Base-by-base conservation (phyloP, 2,113 vertebrate species). In the Mus musculus region DNA sequence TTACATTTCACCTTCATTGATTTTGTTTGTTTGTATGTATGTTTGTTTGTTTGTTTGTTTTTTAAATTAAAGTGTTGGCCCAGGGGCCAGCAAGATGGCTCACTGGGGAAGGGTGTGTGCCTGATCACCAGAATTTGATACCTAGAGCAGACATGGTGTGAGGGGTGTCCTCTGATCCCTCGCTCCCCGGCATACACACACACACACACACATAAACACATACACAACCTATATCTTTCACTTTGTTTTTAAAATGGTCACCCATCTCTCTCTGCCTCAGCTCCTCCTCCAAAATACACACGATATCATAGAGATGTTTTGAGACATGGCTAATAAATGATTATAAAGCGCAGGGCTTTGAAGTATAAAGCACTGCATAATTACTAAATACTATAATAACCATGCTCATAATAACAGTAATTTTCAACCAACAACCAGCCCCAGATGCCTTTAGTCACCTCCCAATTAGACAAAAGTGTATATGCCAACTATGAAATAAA, bases 371-470 rank as follows among this genome's bases (percentile, higher is more conserved):
- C 76, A 94, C 82, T 96, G 89, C 97, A 95, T 98, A 97, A 97
- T 97, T 97, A 96, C 96, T 96, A 97, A 98, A 97, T 97, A 93
- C 95, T 97, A 94, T 97, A 97, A 97, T 97, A 97, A 97, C 96
- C 92, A 95, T 91, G 91, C 87, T 96, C 76, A 91, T 97, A 97
- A 97, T 97, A 95, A 98, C 91, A 97, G 96, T 98, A 97, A 97
- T 98, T 98, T 96, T 97, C 93, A 97, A 33, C 92, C 92, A 97
- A 80, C 94, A 97, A 91, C 90, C 81, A 91, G 86, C 85, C 81
- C 73, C 89, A 97, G 85, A 96, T 96, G 92, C 76, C 69, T 97
- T 96, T 94, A 97, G 94, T 97, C 86, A 95, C 82, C 89, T 97
- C 90, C 56, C 94, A 97, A 82, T 97, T 97, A 97, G 88, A 97